phyloP scores from a whole-genome alignment of 2,797 vertebrate species.

The Crenuchus spilurus region DNA sequence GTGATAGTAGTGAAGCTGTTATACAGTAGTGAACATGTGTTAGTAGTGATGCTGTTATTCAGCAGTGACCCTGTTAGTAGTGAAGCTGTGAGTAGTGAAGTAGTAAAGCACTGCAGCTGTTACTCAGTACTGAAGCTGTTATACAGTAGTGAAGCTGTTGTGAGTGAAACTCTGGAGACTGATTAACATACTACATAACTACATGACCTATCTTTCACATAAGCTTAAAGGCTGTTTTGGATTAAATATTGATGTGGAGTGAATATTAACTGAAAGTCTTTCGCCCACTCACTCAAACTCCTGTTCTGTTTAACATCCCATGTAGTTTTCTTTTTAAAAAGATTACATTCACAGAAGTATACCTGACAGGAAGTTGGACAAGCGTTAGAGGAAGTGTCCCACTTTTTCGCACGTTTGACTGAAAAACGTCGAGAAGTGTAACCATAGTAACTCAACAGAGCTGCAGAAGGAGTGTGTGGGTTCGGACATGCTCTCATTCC shows the following conservation, averaged over 20 bases:
- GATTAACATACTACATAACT: neutral
- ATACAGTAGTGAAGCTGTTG: neutral
- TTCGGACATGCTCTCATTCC: neutral
- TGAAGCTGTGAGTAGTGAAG: too few species aligned
- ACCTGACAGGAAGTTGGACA: neutral
- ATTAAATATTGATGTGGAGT: slow-evolving; percentile 25
- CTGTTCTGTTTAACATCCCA: neutral
- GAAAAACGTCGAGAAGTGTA: too few species aligned
- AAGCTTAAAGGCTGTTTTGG: neutral
- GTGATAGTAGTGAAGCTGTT: too few species aligned
- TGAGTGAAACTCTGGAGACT: slow-evolving; percentile 7
- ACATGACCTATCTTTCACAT: neutral
- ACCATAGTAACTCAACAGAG: neutral
- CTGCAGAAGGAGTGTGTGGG: neutral
- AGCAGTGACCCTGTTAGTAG: too few species aligned
- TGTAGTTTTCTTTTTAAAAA: neutral
- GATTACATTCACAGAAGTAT: neutral
- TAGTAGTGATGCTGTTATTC: too few species aligned
- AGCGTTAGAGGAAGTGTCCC: too few species aligned
- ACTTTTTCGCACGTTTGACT: too few species aligned
- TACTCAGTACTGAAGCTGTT: too few species aligned
- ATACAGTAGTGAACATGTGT: too few species aligned
- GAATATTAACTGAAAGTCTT: neutral
- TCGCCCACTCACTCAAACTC: neutral
- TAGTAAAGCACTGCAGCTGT: too few species aligned